phyloP scores from a whole-genome alignment of 92 coral and sea anemone species.

The Pocillopora grandis region DNA sequence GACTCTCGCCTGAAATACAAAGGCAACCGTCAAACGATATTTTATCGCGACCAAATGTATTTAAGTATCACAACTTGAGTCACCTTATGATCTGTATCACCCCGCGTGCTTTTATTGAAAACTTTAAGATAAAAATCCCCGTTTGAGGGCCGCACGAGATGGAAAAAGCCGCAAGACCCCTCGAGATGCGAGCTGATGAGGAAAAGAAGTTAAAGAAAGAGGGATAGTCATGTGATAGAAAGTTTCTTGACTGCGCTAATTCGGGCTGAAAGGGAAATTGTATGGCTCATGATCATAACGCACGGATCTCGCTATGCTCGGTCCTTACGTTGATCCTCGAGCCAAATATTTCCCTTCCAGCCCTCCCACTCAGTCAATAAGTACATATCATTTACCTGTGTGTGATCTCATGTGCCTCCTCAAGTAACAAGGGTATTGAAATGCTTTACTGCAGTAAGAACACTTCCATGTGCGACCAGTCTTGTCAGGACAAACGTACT shows the following conservation, averaged over 20 bases:
- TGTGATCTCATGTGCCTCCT: conserved; percentile 98
- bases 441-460: conserved; percentile 94
- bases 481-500: conserved; percentile 99
- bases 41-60: too few relatives aligned
- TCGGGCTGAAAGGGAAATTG: too few relatives aligned
- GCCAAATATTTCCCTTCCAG: neutral
- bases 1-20: conserved; percentile 84
- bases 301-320: neutral
- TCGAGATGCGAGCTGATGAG: too few relatives aligned
- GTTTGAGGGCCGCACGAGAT: too few relatives aligned
- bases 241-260: too few relatives aligned
- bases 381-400: conserved; percentile 69
- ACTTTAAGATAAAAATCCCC: too few relatives aligned
- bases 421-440: conserved; percentile 95
- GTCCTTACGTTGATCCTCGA: neutral
- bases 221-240: too few relatives aligned
- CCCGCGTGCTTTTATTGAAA: too few relatives aligned
- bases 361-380: neutral
- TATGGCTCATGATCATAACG: neutral
- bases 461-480: conserved; percentile 99
- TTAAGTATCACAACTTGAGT: too few relatives aligned
- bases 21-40: neutral
- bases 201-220: too few relatives aligned
- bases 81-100: too few relatives aligned
- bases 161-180: too few relatives aligned